A percentile compares a stretch with the other conserved stretches of the same genome.
phyloP scores from a whole-genome alignment of 2,797 vertebrate species.

The Poeciliopsis paucimaculata region DNA sequence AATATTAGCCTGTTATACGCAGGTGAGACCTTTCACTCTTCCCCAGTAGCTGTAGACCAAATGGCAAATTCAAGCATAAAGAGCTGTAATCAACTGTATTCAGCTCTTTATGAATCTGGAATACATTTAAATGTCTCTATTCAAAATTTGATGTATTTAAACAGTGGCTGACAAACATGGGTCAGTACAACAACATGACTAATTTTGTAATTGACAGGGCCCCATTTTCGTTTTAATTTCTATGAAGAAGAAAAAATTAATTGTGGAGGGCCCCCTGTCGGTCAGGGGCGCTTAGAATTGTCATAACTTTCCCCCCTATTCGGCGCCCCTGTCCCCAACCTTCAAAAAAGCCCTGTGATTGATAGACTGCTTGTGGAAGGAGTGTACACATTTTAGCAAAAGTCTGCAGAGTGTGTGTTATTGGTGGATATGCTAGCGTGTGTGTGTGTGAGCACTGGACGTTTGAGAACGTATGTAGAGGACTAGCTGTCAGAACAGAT shows the following conservation, averaged over 20 bases:
- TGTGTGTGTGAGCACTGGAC: slow-evolving; percentile 30
- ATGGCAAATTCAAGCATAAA: neutral
- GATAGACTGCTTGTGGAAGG: slow-evolving; percentile 65
- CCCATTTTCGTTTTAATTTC: no score
- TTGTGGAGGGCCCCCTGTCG: no score
- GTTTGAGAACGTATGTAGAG: slow-evolving; percentile 43
- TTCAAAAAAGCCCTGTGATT: slow-evolving; percentile 65
- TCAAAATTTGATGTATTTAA: neutral
- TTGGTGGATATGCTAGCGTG: slow-evolving; percentile 27
- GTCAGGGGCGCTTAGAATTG: no score
- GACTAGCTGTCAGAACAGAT: slow-evolving; percentile 83
- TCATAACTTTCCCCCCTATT: no score
- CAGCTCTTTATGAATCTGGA: neutral
- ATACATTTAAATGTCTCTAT: neutral
- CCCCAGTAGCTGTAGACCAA: neutral
- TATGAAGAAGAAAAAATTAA: no score
- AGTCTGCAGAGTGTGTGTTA: slow-evolving; percentile 37
- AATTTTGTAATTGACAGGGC: no score
- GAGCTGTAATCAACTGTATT: neutral
- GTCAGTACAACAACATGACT: neutral
- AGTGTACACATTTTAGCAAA: slow-evolving; percentile 43
- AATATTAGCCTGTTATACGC: neutral
- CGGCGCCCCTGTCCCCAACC: slow-evolving; percentile 13
- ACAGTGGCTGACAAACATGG: neutral
- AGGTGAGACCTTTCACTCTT: neutral